Evolutionary conservation across 2,888 invertebrate species (phyloP).

Genomic region (Aspidiotus rigidus): DNA sequence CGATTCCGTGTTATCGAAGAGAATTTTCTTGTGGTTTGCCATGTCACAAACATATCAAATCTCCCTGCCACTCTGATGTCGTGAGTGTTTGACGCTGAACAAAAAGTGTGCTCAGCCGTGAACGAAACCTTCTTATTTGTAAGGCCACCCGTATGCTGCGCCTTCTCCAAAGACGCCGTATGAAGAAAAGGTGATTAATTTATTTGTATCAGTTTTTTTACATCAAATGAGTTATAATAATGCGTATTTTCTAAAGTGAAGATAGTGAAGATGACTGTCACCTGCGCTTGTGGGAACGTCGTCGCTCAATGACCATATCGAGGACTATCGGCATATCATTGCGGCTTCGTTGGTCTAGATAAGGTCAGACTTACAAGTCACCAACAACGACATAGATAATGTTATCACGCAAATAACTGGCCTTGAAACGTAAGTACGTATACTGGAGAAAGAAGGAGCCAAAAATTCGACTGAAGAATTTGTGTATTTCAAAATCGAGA

Average conservation of each 20-base stretch:
- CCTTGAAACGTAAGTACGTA: conserved; percentile 39
- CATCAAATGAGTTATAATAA: no score
- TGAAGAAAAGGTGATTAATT: conserved; percentile 54
- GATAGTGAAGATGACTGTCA: conserved; percentile 56
- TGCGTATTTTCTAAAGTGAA: not conserved
- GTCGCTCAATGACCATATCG: conserved; percentile 54
- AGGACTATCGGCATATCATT: conserved; percentile 64
- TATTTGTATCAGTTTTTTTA: no score
- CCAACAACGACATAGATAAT: conserved; percentile 61
- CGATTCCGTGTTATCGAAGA: conserved; percentile 76
- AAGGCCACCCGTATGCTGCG: conserved; percentile 77
- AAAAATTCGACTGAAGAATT: no score
- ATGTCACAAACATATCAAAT: conserved; percentile 80
- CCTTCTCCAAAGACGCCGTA: conserved; percentile 64
- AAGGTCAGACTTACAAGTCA: conserved; percentile 66
- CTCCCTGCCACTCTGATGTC: conserved; percentile 71
- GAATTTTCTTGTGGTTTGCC: conserved; percentile 85
- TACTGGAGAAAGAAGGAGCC: no score
- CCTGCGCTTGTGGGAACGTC: conserved; percentile 72
- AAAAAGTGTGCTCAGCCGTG: conserved; percentile 78
- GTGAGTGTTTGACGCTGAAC: conserved; percentile 56
- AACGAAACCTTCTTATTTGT: conserved; percentile 53
- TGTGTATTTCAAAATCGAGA: no score
- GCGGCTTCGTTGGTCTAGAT: conserved; percentile 67
- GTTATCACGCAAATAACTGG: conserved; percentile 41